Conservation (phyloP, 2,113 vertebrate genomes). For the Gasterosteus nipponicus region DNA sequence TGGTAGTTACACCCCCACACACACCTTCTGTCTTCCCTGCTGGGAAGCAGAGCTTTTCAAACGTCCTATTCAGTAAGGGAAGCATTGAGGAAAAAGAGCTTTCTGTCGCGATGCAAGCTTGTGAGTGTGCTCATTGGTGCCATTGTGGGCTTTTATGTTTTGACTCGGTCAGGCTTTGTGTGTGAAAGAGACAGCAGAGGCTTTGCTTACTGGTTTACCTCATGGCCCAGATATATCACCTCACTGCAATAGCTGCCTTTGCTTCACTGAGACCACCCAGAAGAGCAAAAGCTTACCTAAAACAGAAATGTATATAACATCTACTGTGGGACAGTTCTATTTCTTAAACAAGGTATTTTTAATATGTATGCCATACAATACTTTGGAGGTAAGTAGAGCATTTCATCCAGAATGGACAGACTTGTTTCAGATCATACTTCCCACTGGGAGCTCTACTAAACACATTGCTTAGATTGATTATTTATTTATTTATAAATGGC, state of each 20-base stretch:
- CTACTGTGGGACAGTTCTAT: background rate
- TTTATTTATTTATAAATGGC: too few relatives aligned
- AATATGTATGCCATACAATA: too few relatives aligned
- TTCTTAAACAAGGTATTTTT: too few relatives aligned
- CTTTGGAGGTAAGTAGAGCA: too few relatives aligned
- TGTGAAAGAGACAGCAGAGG: slow-evolving; percentile 24
- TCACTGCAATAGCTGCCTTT: slow-evolving; percentile 24
- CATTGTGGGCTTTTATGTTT: slow-evolving; percentile 59
- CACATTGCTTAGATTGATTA: too few relatives aligned
- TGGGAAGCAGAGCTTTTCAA: slow-evolving; percentile 75
- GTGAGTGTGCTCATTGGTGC: slow-evolving; percentile 44
- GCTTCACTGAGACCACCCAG: slow-evolving; percentile 35
- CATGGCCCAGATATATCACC: slow-evolving; percentile 38
- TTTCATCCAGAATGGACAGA: too few relatives aligned
- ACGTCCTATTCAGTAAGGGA: slow-evolving; percentile 49
- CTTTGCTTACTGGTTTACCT: slow-evolving; percentile 38
- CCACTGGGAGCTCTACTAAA: too few relatives aligned
- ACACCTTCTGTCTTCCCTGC: slow-evolving; percentile 32
- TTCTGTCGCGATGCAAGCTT: slow-evolving; percentile 24
- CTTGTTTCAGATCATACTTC: too few relatives aligned
- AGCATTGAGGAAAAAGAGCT: slow-evolving; percentile 29
- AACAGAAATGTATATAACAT: too few relatives aligned
- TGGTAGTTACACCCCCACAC: slow-evolving; percentile 78
- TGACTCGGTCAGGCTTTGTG: slow-evolving; percentile 28
- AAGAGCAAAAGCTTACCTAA: slow-evolving; percentile 26